These are phyloP conservation scores for Chinchilla lanigera DNA, from an alignment of 2,113 vertebrate genomes.

Conservation along the genomic window DNA sequence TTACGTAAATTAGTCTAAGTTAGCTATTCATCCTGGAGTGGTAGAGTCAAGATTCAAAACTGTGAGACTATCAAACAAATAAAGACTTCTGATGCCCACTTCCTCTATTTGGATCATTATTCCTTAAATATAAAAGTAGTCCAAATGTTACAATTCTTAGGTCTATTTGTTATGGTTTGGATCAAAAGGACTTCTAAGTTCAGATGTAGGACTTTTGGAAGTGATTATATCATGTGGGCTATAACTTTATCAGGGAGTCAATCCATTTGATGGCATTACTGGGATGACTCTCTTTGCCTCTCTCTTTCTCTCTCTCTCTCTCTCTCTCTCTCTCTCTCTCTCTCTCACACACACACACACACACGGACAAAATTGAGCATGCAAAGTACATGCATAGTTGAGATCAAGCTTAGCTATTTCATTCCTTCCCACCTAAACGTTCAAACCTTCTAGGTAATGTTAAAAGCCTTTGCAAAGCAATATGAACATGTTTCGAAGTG, in stretches of 20 bases:
- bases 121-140: neutral
- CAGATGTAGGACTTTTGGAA: neutral
- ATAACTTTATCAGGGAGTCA: neutral
- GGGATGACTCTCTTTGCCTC: neutral
- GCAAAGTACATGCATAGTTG: neutral
- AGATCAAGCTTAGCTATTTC: neutral
- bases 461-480: neutral
- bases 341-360: neutral
- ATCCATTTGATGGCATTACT: neutral
- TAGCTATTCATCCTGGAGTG: neutral
- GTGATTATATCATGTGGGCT: neutral
- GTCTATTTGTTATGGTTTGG: neutral
- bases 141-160: neutral
- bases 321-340: neutral
- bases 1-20: conserved; percentile 20
- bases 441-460: neutral
- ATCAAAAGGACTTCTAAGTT: neutral
- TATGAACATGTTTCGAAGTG: neutral
- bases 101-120: neutral
- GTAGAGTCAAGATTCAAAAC: neutral
- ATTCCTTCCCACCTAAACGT: neutral
- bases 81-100: neutral
- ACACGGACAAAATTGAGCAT: neutral
- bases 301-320: neutral
- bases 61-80: neutral